Evolutionary conservation across 2,797 vertebrate genomes (phyloP).

Genomic region (Echiichthys vipera): DNA sequence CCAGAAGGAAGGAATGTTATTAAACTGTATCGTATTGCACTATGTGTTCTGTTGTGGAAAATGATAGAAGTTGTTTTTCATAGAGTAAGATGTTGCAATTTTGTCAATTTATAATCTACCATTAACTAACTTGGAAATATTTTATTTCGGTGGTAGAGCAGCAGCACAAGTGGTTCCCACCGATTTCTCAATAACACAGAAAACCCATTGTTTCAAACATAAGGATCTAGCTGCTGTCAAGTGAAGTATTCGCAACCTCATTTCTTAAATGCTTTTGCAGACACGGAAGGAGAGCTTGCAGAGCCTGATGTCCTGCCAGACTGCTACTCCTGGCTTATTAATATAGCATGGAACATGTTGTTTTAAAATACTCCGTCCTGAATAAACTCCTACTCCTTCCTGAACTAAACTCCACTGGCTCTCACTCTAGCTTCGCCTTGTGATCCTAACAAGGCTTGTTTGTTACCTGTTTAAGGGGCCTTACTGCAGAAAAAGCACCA

Average conservation of each 20-base stretch:
- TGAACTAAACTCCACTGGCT: no score
- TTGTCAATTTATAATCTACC: constrained; percentile 4
- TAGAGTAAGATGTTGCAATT: background rate
- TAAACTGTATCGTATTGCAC: background rate
- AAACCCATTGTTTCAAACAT: background rate
- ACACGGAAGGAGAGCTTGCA: background rate
- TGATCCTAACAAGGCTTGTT: constrained; percentile 37
- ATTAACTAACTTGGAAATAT: constrained; percentile 19
- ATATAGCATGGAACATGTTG: constrained; percentile 14
- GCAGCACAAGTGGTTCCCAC: background rate
- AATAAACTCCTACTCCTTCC: background rate
- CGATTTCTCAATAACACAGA: background rate
- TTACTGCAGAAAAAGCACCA: constrained; percentile 20
- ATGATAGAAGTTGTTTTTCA: constrained; percentile 3
- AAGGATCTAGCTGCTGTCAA: background rate
- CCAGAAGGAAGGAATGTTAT: constrained; percentile 7
- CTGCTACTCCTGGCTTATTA: constrained; percentile 25
- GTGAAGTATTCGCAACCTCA: background rate
- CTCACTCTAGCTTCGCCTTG: background rate
- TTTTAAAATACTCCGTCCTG: constrained; percentile 24
- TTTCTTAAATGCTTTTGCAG: constrained; percentile 16
- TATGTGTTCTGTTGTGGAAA: constrained; percentile 1
- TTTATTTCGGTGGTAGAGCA: background rate
- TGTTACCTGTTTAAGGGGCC: constrained; percentile 24
- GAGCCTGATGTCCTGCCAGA: constrained; percentile 23